Conservation (phyloP, 2,888 invertebrate species). For the Drosophila subquinaria region DNA sequence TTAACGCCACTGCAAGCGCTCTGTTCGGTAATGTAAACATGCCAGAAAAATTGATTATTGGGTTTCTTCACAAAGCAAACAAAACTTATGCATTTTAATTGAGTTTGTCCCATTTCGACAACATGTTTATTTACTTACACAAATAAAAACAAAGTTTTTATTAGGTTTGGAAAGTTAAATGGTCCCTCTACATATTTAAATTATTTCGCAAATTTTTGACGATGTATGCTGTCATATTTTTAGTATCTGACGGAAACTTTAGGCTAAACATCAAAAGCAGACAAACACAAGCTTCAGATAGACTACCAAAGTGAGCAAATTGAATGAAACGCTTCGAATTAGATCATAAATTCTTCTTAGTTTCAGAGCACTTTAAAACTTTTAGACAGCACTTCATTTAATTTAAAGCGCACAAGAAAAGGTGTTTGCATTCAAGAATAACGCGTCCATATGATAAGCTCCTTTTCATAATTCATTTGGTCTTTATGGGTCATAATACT, state of each 20-base stretch:
- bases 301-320: conserved; percentile 22
- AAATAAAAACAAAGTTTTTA: conserved; percentile 50
- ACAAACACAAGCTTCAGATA: not conserved
- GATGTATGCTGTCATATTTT: conserved; percentile 5
- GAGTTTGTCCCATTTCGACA: conserved; percentile 18
- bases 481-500: not conserved
- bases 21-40: conserved; percentile 56
- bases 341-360: conserved; percentile 15
- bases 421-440: conserved; percentile 17
- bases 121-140: conserved; percentile 12
- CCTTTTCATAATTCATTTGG: conserved; percentile 12
- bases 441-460: not conserved
- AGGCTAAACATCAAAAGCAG: conserved; percentile 16
- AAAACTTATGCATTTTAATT: conserved; percentile 39
- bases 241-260: conserved; percentile 9
- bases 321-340: conserved; percentile 32
- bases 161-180: conserved; percentile 51
- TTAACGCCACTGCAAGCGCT: conserved; percentile 21
- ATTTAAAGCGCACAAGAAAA: conserved; percentile 23
- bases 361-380: conserved; percentile 20
- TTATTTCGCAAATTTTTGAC: not conserved
- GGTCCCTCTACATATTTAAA: conserved; percentile 20
- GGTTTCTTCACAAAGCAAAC: conserved; percentile 32
- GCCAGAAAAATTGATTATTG: conserved; percentile 61
- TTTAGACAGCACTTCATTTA: conserved; percentile 39